Base-by-base conservation (phyloP, 2,797 vertebrate species). In the Australoheros facetus region DNA sequence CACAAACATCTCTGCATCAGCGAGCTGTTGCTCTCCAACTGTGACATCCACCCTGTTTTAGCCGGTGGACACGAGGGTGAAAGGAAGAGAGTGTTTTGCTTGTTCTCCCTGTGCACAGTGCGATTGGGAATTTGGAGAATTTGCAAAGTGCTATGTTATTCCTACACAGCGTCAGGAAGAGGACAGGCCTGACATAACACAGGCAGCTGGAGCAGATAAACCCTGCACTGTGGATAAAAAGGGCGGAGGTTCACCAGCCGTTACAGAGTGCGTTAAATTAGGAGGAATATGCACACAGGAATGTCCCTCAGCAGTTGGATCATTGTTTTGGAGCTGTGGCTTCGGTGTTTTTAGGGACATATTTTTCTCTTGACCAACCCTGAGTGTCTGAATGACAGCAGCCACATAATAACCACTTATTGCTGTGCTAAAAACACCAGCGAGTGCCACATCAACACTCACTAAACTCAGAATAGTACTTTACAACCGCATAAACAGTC, bases 361-460 rank as follows among this genome's bases (percentile, higher is more conserved):
- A 39, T 87, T 88, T 91, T 86, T 77, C 75, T 77, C 71, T 75
- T 39, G 56, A 77, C 75, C 73, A 64, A 86, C 85, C 69, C 48
- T 72, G 79, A 84, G 79, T 58, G 30, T 81, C 79, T 57, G 82
- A 77, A 81, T 85, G 88, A 90, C 90, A 82, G 53, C 84, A 58
- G 71, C 91, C 91, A 87, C 93, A 90, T 92, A 93, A 94, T 92
- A 71, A 91, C 56, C 17, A 59, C 78, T 83, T 87, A 62, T 80
- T 30, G 85, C 64, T 79, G 3, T 2, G 56, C 87, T 76, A 30
- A 89, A 91, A 88, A 85, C 90, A 90, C 69, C 57, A 57, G 54
- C 1, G 37, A 79, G 77, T 3, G 77, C 92, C 91, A 92, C 93
- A 91, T 88, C 85, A 88, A 91, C 90, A 84, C 87, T 81, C 80